Conservation (phyloP, 2,797 vertebrate genomes). For the Hybognathus amarus region DNA sequence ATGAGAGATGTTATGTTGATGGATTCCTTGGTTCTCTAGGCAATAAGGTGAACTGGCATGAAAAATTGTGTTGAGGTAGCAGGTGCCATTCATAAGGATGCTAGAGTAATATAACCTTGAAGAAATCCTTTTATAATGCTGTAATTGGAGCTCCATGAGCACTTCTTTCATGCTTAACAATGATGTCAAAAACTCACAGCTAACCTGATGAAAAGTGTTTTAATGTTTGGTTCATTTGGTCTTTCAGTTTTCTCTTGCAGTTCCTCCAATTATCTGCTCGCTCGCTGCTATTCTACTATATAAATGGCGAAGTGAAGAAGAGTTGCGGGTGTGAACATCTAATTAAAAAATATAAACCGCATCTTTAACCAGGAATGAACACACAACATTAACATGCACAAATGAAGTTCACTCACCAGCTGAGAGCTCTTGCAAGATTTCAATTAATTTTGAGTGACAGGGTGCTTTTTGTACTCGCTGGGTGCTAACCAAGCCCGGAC, state of each 20-base stretch:
- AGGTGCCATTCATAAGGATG: background rate
- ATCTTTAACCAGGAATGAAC: background rate
- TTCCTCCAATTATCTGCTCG: slow-evolving; percentile 16
- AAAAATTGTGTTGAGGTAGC: background rate
- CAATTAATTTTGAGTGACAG: slow-evolving; percentile 21
- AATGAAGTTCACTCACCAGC: background rate
- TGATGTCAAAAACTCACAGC: background rate
- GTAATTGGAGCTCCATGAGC: background rate
- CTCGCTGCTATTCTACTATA: background rate
- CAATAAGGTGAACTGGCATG: background rate
- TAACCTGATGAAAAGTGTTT: background rate
- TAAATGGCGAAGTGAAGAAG: background rate
- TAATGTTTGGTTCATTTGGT: slow-evolving; percentile 19
- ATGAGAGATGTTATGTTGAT: background rate
- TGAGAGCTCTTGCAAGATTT: slow-evolving; percentile 8
- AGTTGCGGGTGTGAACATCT: slow-evolving; percentile 23
- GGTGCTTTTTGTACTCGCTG: slow-evolving; percentile 12
- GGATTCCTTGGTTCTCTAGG: background rate
- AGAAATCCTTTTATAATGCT: background rate
- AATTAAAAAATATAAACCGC: slow-evolving; percentile 12
- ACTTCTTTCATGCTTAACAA: background rate
- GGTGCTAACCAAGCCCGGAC: background rate
- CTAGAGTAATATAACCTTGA: slow-evolving; percentile 1
- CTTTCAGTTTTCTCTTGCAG: slow-evolving; percentile 2
- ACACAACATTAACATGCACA: slow-evolving; percentile 36